A percentile compares a stretch with the other conserved stretches of the same genome.
phyloP scores from a whole-genome alignment of 2,797 vertebrate species.

The Cryptoblepharus egeriae region DNA sequence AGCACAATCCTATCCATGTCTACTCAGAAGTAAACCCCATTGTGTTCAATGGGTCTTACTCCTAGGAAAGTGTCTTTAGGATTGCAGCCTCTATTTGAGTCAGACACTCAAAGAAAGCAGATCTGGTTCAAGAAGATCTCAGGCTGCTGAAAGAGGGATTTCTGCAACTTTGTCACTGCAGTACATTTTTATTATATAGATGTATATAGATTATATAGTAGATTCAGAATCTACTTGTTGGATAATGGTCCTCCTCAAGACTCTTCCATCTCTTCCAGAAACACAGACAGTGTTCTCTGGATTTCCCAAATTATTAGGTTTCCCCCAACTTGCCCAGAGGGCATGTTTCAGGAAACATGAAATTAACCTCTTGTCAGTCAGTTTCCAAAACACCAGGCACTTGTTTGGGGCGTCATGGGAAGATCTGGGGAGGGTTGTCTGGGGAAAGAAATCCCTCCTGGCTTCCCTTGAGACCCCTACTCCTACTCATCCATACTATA shows the following conservation, averaged over 20 bases:
- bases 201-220: too few relatives aligned
- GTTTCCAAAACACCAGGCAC: constrained; percentile 52
- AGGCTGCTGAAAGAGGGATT: neutral
- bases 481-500: too few relatives aligned
- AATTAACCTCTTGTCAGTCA: constrained; percentile 72
- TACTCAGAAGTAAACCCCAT: too few relatives aligned
- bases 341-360: constrained; percentile 69
- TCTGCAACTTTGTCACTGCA: too few relatives aligned
- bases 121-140: neutral
- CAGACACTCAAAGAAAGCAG: neutral
- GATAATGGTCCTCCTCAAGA: too few relatives aligned
- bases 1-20: too few relatives aligned
- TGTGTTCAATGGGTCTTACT: too few relatives aligned
- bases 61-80: too few relatives aligned
- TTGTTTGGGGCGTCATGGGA: constrained; percentile 53
- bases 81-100: too few relatives aligned
- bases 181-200: too few relatives aligned
- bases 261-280: constrained; percentile 5
- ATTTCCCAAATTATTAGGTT: constrained; percentile 59
- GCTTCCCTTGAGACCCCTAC: constrained; percentile 44
- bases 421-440: neutral
- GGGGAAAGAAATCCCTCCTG: too few relatives aligned
- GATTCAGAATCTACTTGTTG: too few relatives aligned
- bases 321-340: constrained; percentile 50
- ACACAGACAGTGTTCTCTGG: constrained; percentile 49